Conservation (phyloP, 2,888 invertebrate species). For the Acheta domesticus region DNA sequence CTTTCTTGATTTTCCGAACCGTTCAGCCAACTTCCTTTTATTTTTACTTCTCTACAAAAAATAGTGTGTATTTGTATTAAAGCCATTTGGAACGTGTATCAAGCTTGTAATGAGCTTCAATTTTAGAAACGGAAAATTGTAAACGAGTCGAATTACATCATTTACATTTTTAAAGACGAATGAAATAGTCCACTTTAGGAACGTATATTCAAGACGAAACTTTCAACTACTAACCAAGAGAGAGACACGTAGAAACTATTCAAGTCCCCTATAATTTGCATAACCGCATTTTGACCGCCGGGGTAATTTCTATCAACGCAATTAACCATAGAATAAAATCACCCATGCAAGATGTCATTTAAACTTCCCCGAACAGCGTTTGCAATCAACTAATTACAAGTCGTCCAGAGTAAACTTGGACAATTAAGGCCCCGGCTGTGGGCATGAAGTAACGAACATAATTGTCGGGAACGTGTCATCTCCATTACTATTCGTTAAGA, state of each 20-base stretch:
- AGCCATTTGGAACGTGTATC: too few species aligned
- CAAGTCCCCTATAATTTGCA: too few species aligned
- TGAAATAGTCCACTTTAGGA: neutral
- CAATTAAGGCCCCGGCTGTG: neutral
- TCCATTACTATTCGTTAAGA: constrained; percentile 10
- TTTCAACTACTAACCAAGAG: too few species aligned
- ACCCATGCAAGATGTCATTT: neutral
- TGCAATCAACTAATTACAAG: constrained; percentile 1
- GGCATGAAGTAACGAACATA: constrained; percentile 5
- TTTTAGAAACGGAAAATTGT: neutral
- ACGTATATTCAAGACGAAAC: too few species aligned
- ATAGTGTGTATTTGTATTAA: too few species aligned
- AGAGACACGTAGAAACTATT: too few species aligned
- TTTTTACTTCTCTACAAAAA: too few species aligned
- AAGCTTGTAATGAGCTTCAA: too few species aligned
- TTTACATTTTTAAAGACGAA: neutral
- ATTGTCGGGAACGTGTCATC: constrained; percentile 18
- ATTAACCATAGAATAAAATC: neutral
- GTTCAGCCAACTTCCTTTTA: too few species aligned
- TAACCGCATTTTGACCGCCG: too few species aligned
- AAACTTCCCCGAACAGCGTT: neutral
- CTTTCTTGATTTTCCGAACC: too few species aligned
- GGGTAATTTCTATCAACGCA: too few species aligned
- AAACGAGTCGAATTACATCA: neutral
- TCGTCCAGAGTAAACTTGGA: constrained; percentile 5